Conservation (phyloP, 2,113 vertebrate species). For the Eubucco bourcierii region DNA sequence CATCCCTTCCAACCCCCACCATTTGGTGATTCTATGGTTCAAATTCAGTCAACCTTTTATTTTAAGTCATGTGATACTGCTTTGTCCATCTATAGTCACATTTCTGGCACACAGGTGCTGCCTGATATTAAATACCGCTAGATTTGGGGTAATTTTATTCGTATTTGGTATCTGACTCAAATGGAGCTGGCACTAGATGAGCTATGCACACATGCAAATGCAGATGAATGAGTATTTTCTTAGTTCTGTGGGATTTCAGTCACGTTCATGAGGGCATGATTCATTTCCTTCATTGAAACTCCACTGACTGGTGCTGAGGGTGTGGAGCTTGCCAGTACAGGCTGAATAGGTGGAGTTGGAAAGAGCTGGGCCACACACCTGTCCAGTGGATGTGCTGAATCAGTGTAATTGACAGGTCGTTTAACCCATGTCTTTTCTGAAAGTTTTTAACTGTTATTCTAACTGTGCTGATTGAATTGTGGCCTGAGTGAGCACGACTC, state of each 20-base stretch:
- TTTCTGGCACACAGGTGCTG: neutral
- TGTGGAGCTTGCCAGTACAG: constrained; percentile 3
- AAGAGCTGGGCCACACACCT: neutral
- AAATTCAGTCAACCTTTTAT: neutral
- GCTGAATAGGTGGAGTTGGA: neutral
- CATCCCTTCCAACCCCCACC: too few species aligned
- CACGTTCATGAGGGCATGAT: constrained; percentile 21
- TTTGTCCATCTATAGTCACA: neutral
- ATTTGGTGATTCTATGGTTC: too few species aligned
- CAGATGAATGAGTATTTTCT: constrained; percentile 25
- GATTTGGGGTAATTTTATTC: neutral
- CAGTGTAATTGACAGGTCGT: neutral
- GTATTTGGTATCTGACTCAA: neutral
- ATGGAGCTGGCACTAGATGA: neutral
- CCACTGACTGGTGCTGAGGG: neutral
- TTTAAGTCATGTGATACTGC: neutral
- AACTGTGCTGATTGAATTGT: neutral
- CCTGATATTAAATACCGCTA: neutral
- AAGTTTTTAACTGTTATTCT: neutral
- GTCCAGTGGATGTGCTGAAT: neutral
- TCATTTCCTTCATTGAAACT: constrained; percentile 43
- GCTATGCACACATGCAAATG: neutral
- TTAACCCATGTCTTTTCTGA: neutral
- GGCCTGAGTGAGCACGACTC: neutral
- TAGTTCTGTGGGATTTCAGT: constrained; percentile 28